Conservation (phyloP, 2,113 vertebrate genomes). For the Choloepus hoffmanni region DNA sequence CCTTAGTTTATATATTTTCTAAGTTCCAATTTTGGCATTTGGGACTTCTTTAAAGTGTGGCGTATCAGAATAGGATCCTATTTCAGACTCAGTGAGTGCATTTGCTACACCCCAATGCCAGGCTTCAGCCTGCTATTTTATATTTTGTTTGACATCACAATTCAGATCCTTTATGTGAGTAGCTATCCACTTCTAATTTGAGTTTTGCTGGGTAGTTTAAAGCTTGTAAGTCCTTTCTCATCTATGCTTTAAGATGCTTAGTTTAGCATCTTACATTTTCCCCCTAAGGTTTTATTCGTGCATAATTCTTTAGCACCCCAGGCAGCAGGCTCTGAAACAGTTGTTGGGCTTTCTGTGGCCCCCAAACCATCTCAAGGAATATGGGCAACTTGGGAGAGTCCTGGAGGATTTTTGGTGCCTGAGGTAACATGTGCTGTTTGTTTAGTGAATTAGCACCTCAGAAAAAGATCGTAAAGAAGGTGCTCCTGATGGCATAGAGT, state of each 20-base stretch:
- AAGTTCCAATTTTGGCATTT: neutral
- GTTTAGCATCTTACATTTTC: conserved; percentile 62
- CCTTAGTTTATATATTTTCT: neutral
- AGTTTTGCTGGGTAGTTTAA: conserved; percentile 66
- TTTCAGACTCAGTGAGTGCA: neutral
- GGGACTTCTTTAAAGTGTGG: neutral
- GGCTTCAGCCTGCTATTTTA: neutral
- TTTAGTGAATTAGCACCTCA: conserved; percentile 74
- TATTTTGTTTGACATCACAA: conserved; percentile 35
- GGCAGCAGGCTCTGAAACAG: conserved; percentile 71
- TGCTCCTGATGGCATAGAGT: conserved; percentile 27
- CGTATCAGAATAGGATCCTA: neutral
- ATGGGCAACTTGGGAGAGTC: conserved; percentile 61
- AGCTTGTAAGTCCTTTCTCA: conserved; percentile 52
- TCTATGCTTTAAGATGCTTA: conserved; percentile 74
- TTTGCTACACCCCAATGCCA: neutral
- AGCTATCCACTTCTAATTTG: conserved; percentile 53
- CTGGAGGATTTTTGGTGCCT: conserved; percentile 55
- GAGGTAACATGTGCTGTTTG: conserved; percentile 34
- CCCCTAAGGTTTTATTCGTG: conserved; percentile 53
- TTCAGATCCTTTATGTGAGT: conserved; percentile 40
- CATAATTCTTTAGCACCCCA: conserved; percentile 69
- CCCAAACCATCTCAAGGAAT: conserved; percentile 57
- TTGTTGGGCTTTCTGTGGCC: conserved; percentile 63
- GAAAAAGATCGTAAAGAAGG: conserved; percentile 57